Percentiles rank a stretch among this genome's conserved stretches.
These are phyloP conservation scores for Trachemys scripta DNA, from an alignment of 2,113 vertebrate genomes.

Conservation along the genomic window DNA sequence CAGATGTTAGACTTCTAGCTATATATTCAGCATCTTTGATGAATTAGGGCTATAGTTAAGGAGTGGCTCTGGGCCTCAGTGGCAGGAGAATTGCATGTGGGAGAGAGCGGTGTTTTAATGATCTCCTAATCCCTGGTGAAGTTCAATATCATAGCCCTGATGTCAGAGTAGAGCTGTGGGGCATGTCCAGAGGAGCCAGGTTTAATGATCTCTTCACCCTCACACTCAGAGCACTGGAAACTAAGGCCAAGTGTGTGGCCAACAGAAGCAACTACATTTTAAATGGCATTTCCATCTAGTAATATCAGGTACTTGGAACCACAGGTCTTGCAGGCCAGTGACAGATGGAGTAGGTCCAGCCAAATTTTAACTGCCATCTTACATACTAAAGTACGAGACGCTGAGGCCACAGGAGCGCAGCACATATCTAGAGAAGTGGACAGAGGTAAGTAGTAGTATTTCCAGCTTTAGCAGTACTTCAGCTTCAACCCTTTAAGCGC, in stretches of 20 bases:
- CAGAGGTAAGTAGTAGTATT: neutral
- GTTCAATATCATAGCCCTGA: neutral
- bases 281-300: neutral
- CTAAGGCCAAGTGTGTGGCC: neutral
- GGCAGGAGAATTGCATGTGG: neutral
- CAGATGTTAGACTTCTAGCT: neutral
- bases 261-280: neutral
- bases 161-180: neutral
- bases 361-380: neutral
- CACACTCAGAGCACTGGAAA: neutral
- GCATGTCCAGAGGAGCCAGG: neutral
- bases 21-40: neutral
- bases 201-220: neutral
- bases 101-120: neutral
- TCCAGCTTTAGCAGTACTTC: neutral
- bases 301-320: too few species aligned
- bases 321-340: too few species aligned
- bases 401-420: neutral
- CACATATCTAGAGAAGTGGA: fast-evolving
- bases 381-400: neutral
- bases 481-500: neutral
- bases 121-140: neutral
- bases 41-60: neutral
- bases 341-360: neutral
- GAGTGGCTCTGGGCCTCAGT: neutral